phyloP scores from a whole-genome alignment of 2,797 vertebrate genomes.

The Aphelocoma californica region DNA sequence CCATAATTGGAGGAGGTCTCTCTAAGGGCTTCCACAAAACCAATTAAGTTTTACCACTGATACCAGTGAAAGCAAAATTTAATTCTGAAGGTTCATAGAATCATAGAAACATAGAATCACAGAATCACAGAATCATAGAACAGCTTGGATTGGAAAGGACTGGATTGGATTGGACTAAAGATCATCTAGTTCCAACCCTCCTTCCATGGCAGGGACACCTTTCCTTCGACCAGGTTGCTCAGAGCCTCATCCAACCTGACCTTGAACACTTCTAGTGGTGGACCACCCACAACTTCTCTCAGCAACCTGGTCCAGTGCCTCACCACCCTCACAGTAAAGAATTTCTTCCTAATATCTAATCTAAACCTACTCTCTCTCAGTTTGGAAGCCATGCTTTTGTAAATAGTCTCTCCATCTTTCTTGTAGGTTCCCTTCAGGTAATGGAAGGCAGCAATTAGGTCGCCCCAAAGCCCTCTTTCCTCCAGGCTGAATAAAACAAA shows the following conservation, averaged over 20 bases:
- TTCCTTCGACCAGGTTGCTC: background rate
- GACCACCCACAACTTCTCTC: background rate
- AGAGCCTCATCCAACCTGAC: background rate
- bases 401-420: background rate
- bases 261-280: background rate
- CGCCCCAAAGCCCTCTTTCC: background rate
- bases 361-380: background rate
- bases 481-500: background rate
- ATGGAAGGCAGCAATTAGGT: background rate
- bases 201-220: background rate
- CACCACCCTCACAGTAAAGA: background rate
- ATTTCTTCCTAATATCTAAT: background rate
- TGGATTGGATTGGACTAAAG: too few species aligned
- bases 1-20: rapidly evolving
- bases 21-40: background rate
- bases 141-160: background rate
- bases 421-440: background rate
- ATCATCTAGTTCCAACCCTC: background rate
- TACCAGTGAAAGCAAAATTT: background rate
- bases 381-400: background rate
- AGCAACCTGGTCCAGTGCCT: background rate
- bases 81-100: background rate
- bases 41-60: background rate
- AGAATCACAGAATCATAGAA: background rate
- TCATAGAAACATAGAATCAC: too few species aligned